phyloP scores from a whole-genome alignment of 2,888 invertebrate genomes.

The Meliscaeva auricollis region DNA sequence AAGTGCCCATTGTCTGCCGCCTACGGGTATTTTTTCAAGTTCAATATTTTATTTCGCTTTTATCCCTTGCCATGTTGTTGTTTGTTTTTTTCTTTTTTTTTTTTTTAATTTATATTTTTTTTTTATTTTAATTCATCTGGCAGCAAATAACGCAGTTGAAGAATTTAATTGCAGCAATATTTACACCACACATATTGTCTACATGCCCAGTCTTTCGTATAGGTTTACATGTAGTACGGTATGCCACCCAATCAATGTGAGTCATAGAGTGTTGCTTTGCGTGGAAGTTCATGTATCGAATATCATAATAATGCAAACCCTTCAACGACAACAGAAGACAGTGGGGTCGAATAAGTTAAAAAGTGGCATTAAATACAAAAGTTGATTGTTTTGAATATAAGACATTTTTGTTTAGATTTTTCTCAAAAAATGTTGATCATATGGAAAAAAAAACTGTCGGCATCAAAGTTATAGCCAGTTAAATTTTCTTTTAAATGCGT shows the following conservation, averaged over 20 bases:
- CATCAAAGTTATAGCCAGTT: no score
- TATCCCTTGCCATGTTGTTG: slow-evolving; percentile 14
- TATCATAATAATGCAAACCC: slow-evolving; percentile 62
- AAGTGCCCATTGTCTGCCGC: slow-evolving; percentile 73
- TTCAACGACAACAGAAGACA: slow-evolving; percentile 6
- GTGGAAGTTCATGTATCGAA: slow-evolving; percentile 59
- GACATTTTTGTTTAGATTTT: no score
- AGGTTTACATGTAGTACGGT: neutral
- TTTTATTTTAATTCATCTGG: slow-evolving; percentile 49
- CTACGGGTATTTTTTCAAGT: slow-evolving; percentile 71
- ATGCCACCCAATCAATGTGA: slow-evolving; percentile 47
- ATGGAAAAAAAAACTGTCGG: no score
- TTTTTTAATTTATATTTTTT: no score
- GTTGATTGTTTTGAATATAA: no score
- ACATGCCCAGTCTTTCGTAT: neutral
- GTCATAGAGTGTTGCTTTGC: slow-evolving; percentile 57
- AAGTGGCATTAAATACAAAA: neutral
- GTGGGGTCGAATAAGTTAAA: neutral
- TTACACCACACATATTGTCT: slow-evolving; percentile 63
- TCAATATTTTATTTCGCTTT: slow-evolving; percentile 71
- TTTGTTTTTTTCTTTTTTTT: slow-evolving; percentile 9
- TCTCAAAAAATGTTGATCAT: no score
- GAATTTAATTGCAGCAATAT: slow-evolving; percentile 74
- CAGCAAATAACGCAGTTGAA: slow-evolving; percentile 64
- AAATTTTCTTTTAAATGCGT: no score